Conservation (phyloP, 2,888 invertebrate genomes). For the Cryptus viduatorius region DNA sequence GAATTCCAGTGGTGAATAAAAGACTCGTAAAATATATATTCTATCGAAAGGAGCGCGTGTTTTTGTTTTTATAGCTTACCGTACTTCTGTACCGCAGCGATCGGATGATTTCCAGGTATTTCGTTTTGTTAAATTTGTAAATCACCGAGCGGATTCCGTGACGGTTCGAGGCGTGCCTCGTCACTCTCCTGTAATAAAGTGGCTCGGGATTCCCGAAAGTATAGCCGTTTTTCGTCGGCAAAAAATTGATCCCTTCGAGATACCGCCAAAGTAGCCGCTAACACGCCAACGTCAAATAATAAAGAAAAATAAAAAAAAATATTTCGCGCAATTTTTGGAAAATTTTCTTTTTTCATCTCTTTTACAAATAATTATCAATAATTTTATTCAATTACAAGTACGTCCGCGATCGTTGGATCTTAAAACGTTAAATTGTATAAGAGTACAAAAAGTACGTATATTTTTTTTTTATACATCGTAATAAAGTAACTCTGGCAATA, state of each 20-base stretch:
- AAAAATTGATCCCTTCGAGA: constrained; percentile 29
- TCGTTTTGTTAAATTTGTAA: constrained; percentile 41
- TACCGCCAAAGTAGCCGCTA: background rate
- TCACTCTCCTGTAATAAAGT: constrained; percentile 60
- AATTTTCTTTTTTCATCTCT: constrained; percentile 5
- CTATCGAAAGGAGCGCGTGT: background rate
- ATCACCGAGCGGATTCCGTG: constrained; percentile 50
- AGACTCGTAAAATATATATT: background rate
- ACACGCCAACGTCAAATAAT: background rate
- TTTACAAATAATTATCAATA: constrained; percentile 64
- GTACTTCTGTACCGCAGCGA: background rate
- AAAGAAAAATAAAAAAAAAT: background rate
- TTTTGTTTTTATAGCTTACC: constrained; percentile 4
- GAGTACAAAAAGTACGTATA: constrained; percentile 66
- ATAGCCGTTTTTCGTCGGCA: constrained; percentile 24
- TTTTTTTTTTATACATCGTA: constrained; percentile 40
- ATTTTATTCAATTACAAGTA: constrained; percentile 65
- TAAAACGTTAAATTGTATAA: constrained; percentile 66
- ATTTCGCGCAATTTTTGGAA: constrained; percentile 6
- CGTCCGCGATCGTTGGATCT: constrained; percentile 50
- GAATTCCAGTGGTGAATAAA: constrained; percentile 11
- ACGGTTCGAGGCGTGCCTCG: constrained; percentile 56
- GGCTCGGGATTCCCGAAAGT: constrained; percentile 34
- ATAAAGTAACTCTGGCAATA: constrained; percentile 47
- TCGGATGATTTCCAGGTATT: constrained; percentile 41